Conservation (phyloP, 1,140 invertebrate genomes). For the Drosophila rufa region DNA sequence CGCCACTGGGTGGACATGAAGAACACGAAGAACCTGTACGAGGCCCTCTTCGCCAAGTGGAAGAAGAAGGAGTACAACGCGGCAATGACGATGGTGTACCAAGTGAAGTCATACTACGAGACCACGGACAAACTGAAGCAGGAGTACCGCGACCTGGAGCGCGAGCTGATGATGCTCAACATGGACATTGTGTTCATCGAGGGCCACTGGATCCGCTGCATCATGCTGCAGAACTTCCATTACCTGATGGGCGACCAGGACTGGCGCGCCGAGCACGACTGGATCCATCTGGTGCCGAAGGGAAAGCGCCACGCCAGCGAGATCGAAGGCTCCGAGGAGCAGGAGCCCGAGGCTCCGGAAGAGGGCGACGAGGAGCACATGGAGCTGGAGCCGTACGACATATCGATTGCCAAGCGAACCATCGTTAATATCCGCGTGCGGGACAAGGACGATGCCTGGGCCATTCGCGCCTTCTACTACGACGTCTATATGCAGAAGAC, state of each 20-base stretch:
- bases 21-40: constrained; percentile 64
- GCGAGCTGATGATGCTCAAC: constrained; percentile 72
- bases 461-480: constrained; percentile 77
- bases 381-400: constrained; percentile 35
- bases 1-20: constrained; percentile 76
- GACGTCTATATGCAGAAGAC: constrained; percentile 68
- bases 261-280: constrained; percentile 77
- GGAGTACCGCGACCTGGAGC: constrained; percentile 66
- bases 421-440: constrained; percentile 75
- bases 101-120: constrained; percentile 79
- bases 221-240: constrained; percentile 83
- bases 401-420: constrained; percentile 72
- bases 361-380: constrained; percentile 9
- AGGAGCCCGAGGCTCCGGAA: background rate
- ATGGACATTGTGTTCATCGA: constrained; percentile 84
- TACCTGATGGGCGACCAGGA: constrained; percentile 78
- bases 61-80: constrained; percentile 79
- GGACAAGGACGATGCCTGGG: constrained; percentile 82
- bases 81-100: constrained; percentile 74
- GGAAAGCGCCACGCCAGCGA: constrained; percentile 4
- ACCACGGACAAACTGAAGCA: constrained; percentile 67
- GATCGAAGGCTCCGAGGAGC: background rate
- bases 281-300: constrained; percentile 70
- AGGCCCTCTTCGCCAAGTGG: constrained; percentile 77
- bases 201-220: constrained; percentile 76